These are phyloP conservation scores for Pristionchus exspectatus DNA, from an alignment of 2,888 invertebrate species.

Conservation along the genomic window DNA sequence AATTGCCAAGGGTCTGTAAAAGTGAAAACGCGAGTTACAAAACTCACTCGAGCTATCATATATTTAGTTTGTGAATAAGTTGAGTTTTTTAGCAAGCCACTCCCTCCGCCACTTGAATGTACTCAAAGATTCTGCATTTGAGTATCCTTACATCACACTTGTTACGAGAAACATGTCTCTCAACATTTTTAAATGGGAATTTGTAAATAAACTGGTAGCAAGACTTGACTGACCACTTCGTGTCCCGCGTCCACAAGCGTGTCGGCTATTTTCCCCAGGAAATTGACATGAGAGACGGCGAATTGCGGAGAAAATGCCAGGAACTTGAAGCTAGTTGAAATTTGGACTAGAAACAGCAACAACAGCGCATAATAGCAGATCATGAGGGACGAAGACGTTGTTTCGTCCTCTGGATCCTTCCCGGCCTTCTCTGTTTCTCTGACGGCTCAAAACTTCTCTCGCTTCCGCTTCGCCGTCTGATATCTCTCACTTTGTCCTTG, in stretches of 20 bases:
- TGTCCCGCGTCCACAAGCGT: slow-evolving; percentile 5
- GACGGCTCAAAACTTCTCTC: background rate
- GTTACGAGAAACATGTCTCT: no score
- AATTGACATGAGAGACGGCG: slow-evolving; percentile 9
- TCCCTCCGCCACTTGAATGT: no score
- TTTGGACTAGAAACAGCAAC: background rate
- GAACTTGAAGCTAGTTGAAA: background rate
- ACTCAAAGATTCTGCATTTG: no score
- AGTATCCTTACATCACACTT: no score
- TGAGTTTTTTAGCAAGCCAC: no score
- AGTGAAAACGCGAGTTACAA: no score
- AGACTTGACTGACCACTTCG: slow-evolving; percentile 3
- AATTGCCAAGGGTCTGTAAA: no score
- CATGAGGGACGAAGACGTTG: background rate
- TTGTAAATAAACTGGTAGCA: background rate
- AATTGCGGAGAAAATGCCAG: background rate
- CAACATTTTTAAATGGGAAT: no score
- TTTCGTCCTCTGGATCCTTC: background rate
- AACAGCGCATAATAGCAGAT: no score
- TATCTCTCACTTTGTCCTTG: background rate
- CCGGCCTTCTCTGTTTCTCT: background rate
- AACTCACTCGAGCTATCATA: no score
- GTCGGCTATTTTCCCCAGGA: background rate
- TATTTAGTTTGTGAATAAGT: no score
- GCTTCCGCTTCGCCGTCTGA: background rate